Base-by-base conservation (phyloP, 2,888 invertebrate species). In the Podabrus alpinus region DNA sequence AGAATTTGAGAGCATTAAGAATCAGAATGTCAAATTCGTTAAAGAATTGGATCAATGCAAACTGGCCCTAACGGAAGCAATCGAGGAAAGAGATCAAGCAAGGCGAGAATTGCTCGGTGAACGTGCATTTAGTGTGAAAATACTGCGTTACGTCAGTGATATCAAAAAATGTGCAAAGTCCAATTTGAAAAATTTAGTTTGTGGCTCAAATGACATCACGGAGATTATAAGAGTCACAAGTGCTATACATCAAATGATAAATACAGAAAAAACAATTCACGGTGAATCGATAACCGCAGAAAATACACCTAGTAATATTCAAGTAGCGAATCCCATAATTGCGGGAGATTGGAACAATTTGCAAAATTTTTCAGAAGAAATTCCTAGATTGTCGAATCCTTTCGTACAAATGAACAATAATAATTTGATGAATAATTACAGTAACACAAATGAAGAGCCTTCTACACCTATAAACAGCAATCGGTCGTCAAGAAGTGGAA, bases 321-420 rank as follows among this genome's bases (percentile, higher is more conserved):
- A 78, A 9, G 79, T 78, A 10, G 81, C 80, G 9, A 80, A 81
- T 75, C 81, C 81, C 0, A 81, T 81, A 80, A 74, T 81, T 66
- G 77, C 77, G 15, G 81, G 81, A 0, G 80, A 80, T 75, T 68
- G 73, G 79, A 24, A 80, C 80, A 80, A 79, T 75, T 77, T 81
- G 24, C 71, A 74, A 24, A 72, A 80, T 24, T 17, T 61, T 3
- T 25, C 29, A 5, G 72, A 68, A 60, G 24, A 67, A 59, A 11
- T 66, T 66, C 62, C n/a, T n/a, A 19, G 62, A 15, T 21, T 64
- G 62, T 19, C 62, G 3, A 64, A 64, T 64, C 21, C 62, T 1
- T 19, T 19, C 17, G 3, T n/a, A n/a, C 11, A 64, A 64, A 2
- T 3, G 3, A 64, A 64, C 16, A 21, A 64, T 19, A 2, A 9